Evolutionary conservation across 2,888 invertebrate genomes (phyloP), one percentile per base, ranked within the genome.

Genomic region (Aplocera efformata): DNA sequence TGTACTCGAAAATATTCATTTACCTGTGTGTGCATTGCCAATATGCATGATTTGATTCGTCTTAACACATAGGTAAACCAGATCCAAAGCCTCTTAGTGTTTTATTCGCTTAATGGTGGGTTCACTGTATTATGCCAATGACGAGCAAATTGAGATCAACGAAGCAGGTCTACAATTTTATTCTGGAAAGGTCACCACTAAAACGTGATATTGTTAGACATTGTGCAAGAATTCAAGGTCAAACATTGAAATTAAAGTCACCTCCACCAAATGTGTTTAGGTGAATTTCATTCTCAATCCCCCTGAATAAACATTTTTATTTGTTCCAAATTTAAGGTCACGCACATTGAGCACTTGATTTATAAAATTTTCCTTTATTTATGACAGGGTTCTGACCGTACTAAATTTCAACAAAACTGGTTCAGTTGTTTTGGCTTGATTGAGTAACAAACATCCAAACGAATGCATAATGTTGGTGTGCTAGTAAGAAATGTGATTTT

Each of bases 1-100:
- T 30, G 27, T 34, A 42, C 32, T 48, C 33, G 29, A 41, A 53
- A 47, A 32, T 48, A 46, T 50, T 41, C 44, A 52, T 52, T 53
- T 39, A 42, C 13, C 31, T 39, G 4, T 44, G 29, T 29, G 24
- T 35, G 39, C 34, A 27, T n/a, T 41, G 21, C 21, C 21, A 21
- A 32, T 39, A 17, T 31, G 31, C 32, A 27, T 23, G 13, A 7
- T 32, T 28, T 34, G 36, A 29, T 32, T 25, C 22, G 10, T 10
- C 23, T 21, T 21, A 26, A 13, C 17, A 8, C 6, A 6, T 38
- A n/a, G n/a, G n/a, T n/a, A 17, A 33, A 36, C 25, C 32, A 13
- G 3, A 11, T 40, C 30, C 23, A 30, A 37, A 26, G 40, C 32
- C 29, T 35, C 13, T 9, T 31, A 27, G 10, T 17, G 17, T 31